Percentiles rank a stretch among this genome's conserved stretches.
These are phyloP conservation scores for Euproctis similis DNA, from an alignment of 2,888 invertebrate species.

Conservation along the genomic window DNA sequence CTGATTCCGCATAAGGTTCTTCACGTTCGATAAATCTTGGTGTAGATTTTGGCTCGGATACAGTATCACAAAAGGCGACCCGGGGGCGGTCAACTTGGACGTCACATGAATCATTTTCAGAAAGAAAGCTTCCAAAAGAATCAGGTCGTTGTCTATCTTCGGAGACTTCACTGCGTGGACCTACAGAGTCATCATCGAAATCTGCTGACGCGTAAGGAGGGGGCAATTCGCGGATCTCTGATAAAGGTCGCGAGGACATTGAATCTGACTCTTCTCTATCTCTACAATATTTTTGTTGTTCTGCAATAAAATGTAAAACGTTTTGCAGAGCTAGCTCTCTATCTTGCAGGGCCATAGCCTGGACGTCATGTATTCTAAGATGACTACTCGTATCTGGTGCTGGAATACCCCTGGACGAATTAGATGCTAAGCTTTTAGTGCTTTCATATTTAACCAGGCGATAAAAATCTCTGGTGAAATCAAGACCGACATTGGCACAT, in stretches of 20 bases:
- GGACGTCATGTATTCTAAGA: constrained; percentile 62
- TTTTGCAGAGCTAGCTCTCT: constrained; percentile 83
- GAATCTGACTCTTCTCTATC: constrained; percentile 77
- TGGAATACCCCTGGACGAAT: constrained; percentile 80
- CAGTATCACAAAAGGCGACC: constrained; percentile 54
- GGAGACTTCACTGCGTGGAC: constrained; percentile 64
- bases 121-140: constrained; percentile 67
- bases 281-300: constrained; percentile 83
- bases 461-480: constrained; percentile 87
- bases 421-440: constrained; percentile 85
- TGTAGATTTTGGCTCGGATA: constrained; percentile 63
- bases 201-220: constrained; percentile 69
- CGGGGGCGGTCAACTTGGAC: constrained; percentile 47
- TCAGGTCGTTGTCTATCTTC: constrained; percentile 65
- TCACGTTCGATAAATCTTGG: constrained; percentile 67
- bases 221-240: constrained; percentile 75
- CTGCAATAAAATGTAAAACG: constrained; percentile 84
- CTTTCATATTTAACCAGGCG: constrained; percentile 87
- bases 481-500: constrained; percentile 80
- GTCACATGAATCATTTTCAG: constrained; percentile 69
- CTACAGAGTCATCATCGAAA: constrained; percentile 66
- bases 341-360: constrained; percentile 72
- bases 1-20: constrained; percentile 64
- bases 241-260: constrained; percentile 69
- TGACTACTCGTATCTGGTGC: constrained; percentile 67